Evolutionary conservation across 2,113 vertebrate genomes (phyloP).

Genomic region (Gorsachius goisagi): DNA sequence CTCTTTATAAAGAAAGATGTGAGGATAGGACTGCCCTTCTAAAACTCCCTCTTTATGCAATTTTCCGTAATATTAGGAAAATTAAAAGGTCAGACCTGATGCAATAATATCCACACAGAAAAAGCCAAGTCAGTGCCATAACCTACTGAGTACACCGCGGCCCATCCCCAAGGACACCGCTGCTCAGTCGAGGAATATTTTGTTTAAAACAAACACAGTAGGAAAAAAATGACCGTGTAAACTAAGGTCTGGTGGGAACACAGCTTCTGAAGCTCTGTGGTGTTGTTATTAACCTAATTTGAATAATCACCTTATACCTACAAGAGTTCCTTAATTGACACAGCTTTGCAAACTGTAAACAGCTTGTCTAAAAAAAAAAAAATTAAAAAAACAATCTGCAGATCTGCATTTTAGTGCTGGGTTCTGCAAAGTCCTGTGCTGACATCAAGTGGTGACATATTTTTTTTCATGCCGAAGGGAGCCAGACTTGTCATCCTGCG

Average conservation of each 20-base stretch:
- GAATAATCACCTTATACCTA: background rate
- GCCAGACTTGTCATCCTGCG: background rate
- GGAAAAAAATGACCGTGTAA: background rate
- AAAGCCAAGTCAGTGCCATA: background rate
- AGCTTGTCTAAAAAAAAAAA: background rate
- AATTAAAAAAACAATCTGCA: background rate
- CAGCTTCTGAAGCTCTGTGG: background rate
- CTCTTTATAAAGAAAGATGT: background rate
- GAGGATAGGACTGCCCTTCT: background rate
- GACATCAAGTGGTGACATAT: constrained; percentile 54
- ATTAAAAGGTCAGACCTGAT: background rate
- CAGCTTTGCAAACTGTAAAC: background rate
- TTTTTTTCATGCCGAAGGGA: background rate
- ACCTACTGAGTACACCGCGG: background rate
- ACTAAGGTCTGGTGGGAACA: background rate
- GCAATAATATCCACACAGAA: background rate
- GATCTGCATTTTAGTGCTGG: background rate
- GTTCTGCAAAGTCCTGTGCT: constrained; percentile 10
- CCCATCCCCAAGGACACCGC: background rate
- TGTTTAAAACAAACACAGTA: background rate
- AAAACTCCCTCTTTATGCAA: background rate
- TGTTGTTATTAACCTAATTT: background rate
- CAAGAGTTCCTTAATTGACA: background rate
- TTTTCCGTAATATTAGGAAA: background rate
- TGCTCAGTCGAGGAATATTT: background rate